phyloP scores from a whole-genome alignment of 2,113 vertebrate genomes.

The Scomber japonicus region DNA sequence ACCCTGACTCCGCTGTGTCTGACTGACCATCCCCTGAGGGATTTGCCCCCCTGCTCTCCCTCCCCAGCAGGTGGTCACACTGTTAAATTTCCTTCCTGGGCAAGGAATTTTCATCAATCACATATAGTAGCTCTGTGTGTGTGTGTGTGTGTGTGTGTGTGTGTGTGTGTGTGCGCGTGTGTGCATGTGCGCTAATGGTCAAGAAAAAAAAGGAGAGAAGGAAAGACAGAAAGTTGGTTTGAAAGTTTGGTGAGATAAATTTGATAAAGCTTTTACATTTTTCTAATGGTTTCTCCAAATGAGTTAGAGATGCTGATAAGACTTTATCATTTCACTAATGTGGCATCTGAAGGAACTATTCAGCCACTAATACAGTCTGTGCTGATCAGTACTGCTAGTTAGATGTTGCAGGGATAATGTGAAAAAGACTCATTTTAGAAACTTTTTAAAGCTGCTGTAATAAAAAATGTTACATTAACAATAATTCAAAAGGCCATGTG shows the following conservation, averaged over 20 bases:
- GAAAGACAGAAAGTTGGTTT: background rate
- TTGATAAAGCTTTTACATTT: background rate
- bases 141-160: conserved; percentile 1
- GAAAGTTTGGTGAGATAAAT: background rate
- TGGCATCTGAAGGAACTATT: background rate
- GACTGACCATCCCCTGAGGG: conserved; percentile 65
- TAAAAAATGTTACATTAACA: too few species aligned
- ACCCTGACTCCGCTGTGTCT: conserved; percentile 75
- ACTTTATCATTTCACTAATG: background rate
- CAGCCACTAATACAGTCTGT: too few species aligned
- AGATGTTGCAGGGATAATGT: too few species aligned
- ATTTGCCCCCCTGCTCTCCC: conserved; percentile 40
- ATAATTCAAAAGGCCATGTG: too few species aligned
- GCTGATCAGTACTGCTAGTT: too few species aligned
- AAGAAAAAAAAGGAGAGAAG: background rate
- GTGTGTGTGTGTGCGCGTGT: too few species aligned
- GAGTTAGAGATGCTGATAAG: background rate
- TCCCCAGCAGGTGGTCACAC: conserved; percentile 73
- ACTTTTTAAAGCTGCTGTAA: too few species aligned
- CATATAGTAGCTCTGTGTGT: conserved; percentile 10
- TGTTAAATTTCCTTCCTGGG: conserved; percentile 63
- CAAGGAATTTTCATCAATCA: conserved; percentile 68
- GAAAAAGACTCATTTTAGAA: too few species aligned
- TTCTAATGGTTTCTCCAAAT: background rate
- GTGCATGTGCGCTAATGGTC: background rate